Evolutionary conservation across 2,888 invertebrate species (phyloP), one percentile per base, ranked within the genome.

Genomic region (Diloba caeruleocephala): DNA sequence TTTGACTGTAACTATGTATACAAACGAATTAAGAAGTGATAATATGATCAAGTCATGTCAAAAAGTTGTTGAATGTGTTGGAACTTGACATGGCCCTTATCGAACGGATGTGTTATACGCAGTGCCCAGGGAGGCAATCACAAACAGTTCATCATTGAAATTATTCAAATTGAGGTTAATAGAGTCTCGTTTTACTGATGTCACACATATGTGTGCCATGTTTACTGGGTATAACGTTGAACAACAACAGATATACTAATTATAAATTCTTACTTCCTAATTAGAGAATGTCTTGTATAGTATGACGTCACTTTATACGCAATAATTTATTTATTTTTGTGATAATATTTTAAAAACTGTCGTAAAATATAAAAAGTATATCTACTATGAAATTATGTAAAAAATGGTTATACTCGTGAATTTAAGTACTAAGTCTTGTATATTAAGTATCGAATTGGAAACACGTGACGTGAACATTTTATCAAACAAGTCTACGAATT

Each of bases 111-210:
- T 89, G 76, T 77, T 78, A 73, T 79, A 79, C 84, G 79, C 70
- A 82, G 80, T 79, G 83, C 82, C 78, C 80, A 85, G 82, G 85
- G 84, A 87, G 82, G 85, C 83, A 85, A 85, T 88, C 85, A 82
- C 82, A 86, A 85, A 88, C 78, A 86, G 85, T 88, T 87, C 88
- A 86, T 85, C 84, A 88, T 89, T 88, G 85, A 89, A 89, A 87
- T 87, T 84, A 89, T 88, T 89, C 79, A 83, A 89, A 93, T 89
- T 87, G 89, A 92, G 92, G 92, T 92, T 92, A 92, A 92, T 90
- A 85, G 89, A 84, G 82, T 86, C 83, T 87, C 82, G 84, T 87
- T 85, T 84, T 82, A 85, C 85, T 87, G 82, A 85, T 89, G 92
- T 89, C 89, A 82, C 90, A 90, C 92, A 92, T 86, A 89, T 93